phyloP scores from a whole-genome alignment of 2,888 invertebrate genomes.

The Drosophila heteroneura region DNA sequence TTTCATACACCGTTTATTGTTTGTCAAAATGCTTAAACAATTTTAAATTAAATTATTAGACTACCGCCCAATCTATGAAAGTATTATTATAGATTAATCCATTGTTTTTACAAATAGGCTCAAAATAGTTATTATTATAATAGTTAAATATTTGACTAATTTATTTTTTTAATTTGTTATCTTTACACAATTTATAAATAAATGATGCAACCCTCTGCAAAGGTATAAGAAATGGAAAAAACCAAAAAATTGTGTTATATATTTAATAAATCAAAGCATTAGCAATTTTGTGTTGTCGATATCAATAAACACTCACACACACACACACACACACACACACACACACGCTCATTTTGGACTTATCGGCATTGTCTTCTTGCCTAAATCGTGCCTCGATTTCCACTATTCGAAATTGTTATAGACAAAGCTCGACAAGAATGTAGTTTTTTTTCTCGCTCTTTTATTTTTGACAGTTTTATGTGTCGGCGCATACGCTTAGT shows the following conservation, averaged over 20 bases:
- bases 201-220: conserved; percentile 12
- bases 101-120: too few relatives aligned
- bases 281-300: conserved; percentile 48
- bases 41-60: neutral
- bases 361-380: conserved; percentile 74
- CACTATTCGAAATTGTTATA: conserved; percentile 30
- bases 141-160: too few relatives aligned
- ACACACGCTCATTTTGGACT: conserved; percentile 28
- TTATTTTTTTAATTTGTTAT: neutral
- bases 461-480: conserved; percentile 80
- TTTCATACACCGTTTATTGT: neutral
- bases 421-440: conserved; percentile 54
- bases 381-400: conserved; percentile 50
- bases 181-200: neutral
- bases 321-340: neutral
- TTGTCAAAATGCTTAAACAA: neutral
- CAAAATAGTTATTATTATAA: neutral
- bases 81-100: too few relatives aligned
- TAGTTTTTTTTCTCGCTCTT: conserved; percentile 12
- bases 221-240: conserved; percentile 30
- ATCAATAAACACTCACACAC: conserved; percentile 46
- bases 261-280: conserved; percentile 76
- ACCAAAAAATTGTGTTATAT: conserved; percentile 51
- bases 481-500: conserved; percentile 71
- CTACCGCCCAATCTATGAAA: too few relatives aligned